Base-by-base conservation (phyloP, 2,113 vertebrate genomes). In the Pyxicephalus adspersus region DNA sequence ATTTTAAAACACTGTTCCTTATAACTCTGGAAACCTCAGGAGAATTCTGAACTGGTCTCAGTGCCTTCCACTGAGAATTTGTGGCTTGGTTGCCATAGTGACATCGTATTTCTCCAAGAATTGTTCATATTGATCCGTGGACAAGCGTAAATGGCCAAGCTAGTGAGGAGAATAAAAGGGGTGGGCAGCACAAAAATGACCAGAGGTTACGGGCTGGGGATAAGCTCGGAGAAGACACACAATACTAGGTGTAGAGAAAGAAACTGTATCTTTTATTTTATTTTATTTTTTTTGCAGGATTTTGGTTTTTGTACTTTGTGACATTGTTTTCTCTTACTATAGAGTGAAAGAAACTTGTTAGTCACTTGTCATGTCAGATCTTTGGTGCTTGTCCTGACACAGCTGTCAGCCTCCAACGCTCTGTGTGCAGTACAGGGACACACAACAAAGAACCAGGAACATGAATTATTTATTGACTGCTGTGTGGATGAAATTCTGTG, bases 51-150 rank as follows among this genome's bases (percentile, higher is more conserved):
- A 90, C 91, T 92, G 91, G 92, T 92, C 92, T 93, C 91, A 90
- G 88, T 91, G 89, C 92, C 89, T 92, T 91, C 93, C 90, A 93
- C 91, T 87, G 92, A 95, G 94, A 95, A 97, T 95, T 94, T 94
- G 94, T 95, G 95, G 95, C 93, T 94, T 82, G 92, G 97, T 99
- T 98, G 93, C 95, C 95, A 98, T 98, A 95, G 96, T 89, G 94
- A 98, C 92, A 93, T 96, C 92, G 94, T 96, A 96, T 96, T 97
- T 97, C 96, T 96, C 94, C 92, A 90, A 93, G 96, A 97, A 97
- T 96, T 96, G 95, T 95, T 96, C 92, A 93, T 98, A 98, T 99
- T 98, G 97, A 98, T 98, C 95, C 84, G 88, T 92, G 92, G 94
- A 96, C 90, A 93, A 94, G 96, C 95, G 94, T 96, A 94, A 97